Evolutionary conservation across 1,140 invertebrate species (phyloP), one percentile per base, ranked within the genome.

Genomic region (Euura saliciscinereae): DNA sequence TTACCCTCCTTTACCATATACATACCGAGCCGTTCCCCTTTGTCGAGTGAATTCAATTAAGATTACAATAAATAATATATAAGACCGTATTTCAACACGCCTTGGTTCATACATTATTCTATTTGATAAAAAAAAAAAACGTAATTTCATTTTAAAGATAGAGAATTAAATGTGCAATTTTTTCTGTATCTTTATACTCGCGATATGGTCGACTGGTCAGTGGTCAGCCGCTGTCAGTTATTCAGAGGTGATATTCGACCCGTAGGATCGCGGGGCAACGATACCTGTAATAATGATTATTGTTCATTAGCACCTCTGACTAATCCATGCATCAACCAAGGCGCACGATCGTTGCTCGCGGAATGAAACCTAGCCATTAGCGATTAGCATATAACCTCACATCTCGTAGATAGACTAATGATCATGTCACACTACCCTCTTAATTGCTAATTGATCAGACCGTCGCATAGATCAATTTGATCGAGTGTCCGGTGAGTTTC

Each of bases 361-460:
- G 11, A 46, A 51, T 51, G 69, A 46, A 70, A 13, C 28, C n/a
- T 8, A 44, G 44, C 68, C 43, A 69, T 13, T 44, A 45, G 70
- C 43, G 75, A 78, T 79, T 75, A 78, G 74, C 76, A 79, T 71
- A 45, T 64, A 70, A 65, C 75, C 72, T 72, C 70, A 44, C 73
- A 73, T 69, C 66, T 70, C 42, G 51, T 70, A 74, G 68, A 78
- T 72, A 74, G 73, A 75, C 76, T 80, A 80, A 81, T 77, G 80
- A 81, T 75, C 78, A 69, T 80, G 76, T 82, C 78, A 76, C 74
- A 67, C 66, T 42, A 45, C 64, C 71, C 70, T 28, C 76, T 82
- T 80, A 82, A 82, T 82, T 82, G 75, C 81, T 82, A 80, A 82
- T 82, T 82, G 80, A 78, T 78, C 74, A 77, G 76, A n/a, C 8